Evolutionary conservation across 2,888 invertebrate species (phyloP), one percentile per base, ranked within the genome.

Genomic region (Octodonta nipae): DNA sequence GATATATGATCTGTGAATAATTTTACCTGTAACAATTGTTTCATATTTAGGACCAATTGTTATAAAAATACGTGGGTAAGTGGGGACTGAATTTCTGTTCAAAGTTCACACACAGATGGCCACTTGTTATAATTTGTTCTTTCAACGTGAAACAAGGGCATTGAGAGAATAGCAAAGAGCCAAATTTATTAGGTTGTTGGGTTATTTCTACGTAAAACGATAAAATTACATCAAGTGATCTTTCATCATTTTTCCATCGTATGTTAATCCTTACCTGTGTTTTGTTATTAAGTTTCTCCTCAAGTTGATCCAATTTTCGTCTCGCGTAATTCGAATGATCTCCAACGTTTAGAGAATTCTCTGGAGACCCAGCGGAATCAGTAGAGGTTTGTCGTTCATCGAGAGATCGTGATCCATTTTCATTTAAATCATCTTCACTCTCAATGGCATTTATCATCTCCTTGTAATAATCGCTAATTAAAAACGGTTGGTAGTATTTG

Each of bases 401-500:
- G 5, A 42, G 33, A 4, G 39, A 36, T 33, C 66, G 62, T 15
- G 37, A 38, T 0, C 64, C 65, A 36, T 67, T 66, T 7, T 54
- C 60, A 40, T 68, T 60, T 30, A 69, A 34, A 31, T 54, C 56
- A 28, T 53, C 54, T 45, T 76, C 73, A 13, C 67, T 73, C 29
- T 76, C 71, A 25, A 79, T 66, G 31, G 78, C 76, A 26, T 70
- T 68, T 14, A 78, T 61, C 63, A 82, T 70, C 35, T 76, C 75
- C 43, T 77, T 78, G 55, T 88, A 89, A 48, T 83, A 77, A 42
- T 86, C 83, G 52, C 87, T 88, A 36, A 87, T 73, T 33, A 91
- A 68, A 58, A 91, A 91, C 2, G 87, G 78, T 32, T 85, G 80
- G 60, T 88, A 91, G 59, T 87, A 84, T 58, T 87, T 83, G 43